Conservation (phyloP, 2,797 vertebrate species). For the Sciurus vulgaris region DNA sequence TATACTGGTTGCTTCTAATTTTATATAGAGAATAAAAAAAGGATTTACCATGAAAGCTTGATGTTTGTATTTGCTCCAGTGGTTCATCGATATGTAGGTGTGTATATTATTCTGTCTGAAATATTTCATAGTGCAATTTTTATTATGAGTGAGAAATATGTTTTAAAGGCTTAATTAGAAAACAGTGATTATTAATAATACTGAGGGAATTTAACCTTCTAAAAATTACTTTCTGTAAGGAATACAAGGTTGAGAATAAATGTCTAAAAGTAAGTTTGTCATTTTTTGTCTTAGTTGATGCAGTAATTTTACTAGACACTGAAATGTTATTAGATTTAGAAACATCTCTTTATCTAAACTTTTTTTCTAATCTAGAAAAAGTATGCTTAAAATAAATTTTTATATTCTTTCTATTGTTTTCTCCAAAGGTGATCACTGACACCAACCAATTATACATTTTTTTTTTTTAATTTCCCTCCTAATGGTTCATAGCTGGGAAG, state of each 20-base stretch:
- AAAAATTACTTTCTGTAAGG: constrained; percentile 20
- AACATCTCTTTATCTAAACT: constrained; percentile 29
- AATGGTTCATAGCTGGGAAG: not conserved
- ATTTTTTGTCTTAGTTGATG: constrained; percentile 11
- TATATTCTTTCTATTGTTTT: not conserved
- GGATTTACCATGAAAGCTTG: not conserved
- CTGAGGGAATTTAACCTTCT: not conserved
- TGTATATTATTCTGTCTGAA: not conserved
- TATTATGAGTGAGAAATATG: constrained; percentile 1
- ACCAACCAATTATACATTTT: constrained; percentile 19
- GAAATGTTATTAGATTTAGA: not conserved
- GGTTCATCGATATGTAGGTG: not conserved
- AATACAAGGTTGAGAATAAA: not conserved
- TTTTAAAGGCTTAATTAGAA: constrained; percentile 30
- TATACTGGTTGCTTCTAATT: not conserved
- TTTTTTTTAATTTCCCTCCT: not conserved
- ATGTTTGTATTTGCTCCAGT: not conserved
- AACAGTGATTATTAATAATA: not conserved
- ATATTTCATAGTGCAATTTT: constrained; percentile 7
- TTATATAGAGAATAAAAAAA: not conserved
- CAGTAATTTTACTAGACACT: constrained; percentile 11
- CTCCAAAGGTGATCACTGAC: not conserved
- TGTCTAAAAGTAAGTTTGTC: constrained; percentile 31
- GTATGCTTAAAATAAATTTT: not conserved
- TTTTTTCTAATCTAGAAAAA: constrained; percentile 21